Evolutionary conservation across 2,888 invertebrate species (phyloP), one percentile per base, ranked within the genome.

Genomic region (Timandra comae): DNA sequence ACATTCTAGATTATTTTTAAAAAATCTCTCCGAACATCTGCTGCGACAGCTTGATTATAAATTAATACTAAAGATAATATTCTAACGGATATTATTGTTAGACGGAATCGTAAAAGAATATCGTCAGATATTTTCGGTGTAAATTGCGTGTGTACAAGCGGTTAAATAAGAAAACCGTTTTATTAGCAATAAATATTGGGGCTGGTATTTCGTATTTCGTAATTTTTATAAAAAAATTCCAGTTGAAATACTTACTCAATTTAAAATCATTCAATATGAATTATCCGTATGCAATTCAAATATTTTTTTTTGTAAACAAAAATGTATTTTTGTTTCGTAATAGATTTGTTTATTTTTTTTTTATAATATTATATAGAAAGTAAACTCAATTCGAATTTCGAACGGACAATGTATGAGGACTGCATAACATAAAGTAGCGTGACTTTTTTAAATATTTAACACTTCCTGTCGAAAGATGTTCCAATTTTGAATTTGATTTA

Each of bases 401-500:
- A n/a, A n/a, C n/a, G n/a, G n/a, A 67, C 59, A 63, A 52, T 5
- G 16, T 16, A 16, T 16, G 16, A 16, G 6, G 16, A 16, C 1
- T 16, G 16, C 16, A 16, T 64, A 59, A 54, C 16, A 16, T 64
- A 59, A 54, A 57, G 44, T 49, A 49, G 47, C 48, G 39, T 33
- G 59, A 56, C 71, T 72, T 70, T 65, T n/a, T 64, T 71, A 74
- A 74, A 76, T 71, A 79, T 81, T 78, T 63, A 67, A 69, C 67
- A 70, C 72, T 75, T 80, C 80, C 80, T 68, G 76, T 58, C 72
- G 76, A 78, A 80, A 75, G 78, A 76, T 75, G 79, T 74, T 75
- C 80, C 76, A 84, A 81, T 84, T 84, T 77, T 77, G 71, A 73
- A 68, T 82, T 77, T 82, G 79, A 84, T 84, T 79, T 81, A 82